Percentiles rank a stretch among this genome's conserved stretches.
Conservation (phyloP, 2,797 vertebrate species). For the Poecilia gillii region DNA sequence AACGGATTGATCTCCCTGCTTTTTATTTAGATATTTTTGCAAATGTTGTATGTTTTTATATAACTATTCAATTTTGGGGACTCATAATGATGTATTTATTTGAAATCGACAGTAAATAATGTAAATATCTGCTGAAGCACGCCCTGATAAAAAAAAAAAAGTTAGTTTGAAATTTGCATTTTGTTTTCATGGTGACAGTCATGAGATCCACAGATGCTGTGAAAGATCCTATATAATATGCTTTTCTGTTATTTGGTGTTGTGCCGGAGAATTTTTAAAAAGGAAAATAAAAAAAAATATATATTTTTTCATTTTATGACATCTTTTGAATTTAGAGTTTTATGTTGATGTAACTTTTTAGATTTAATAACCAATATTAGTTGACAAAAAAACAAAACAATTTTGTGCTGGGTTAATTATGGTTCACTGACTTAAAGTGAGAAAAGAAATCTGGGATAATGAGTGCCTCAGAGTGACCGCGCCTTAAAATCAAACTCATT, state of each 20-base stretch:
- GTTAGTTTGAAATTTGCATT: neutral
- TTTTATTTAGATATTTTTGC: too few species aligned
- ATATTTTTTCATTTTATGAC: neutral
- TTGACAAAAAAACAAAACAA: neutral
- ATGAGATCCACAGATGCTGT: neutral
- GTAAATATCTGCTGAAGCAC: neutral
- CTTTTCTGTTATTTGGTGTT: neutral
- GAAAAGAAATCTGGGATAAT: constrained; percentile 21
- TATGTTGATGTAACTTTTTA: neutral
- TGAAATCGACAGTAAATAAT: neutral
- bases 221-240: neutral
- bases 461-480: constrained; percentile 40
- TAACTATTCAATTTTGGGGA: too few species aligned
- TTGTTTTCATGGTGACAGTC: neutral
- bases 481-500: constrained; percentile 56
- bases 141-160: neutral
- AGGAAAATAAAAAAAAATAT: neutral
- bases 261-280: neutral
- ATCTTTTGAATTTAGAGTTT: neutral
- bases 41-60: too few species aligned
- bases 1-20: too few species aligned
- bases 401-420: constrained; percentile 21
- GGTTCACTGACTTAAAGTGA: constrained; percentile 34
- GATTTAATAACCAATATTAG: neutral
- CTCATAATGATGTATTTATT: too few species aligned